Percentiles rank a stretch among this genome's conserved stretches.
Conservation (phyloP, 2,113 vertebrate genomes). For the mouse (Mus musculus) region DNA sequence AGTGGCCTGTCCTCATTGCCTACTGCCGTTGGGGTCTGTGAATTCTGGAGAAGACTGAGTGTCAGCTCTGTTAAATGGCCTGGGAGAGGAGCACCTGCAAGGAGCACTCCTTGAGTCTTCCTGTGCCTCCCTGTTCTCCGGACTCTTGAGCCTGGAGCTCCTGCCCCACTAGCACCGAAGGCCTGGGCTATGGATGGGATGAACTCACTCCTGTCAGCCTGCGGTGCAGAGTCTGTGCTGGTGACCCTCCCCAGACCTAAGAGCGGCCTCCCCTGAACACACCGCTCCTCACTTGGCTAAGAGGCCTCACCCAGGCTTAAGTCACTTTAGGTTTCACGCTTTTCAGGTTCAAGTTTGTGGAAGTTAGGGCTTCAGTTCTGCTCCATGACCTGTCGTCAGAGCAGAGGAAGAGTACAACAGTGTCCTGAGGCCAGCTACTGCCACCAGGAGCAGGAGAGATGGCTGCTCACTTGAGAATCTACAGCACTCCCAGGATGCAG, state of each 20-base stretch:
- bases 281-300: neutral
- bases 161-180: neutral
- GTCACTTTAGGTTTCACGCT: too few relatives aligned
- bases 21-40: neutral
- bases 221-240: neutral
- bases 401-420: neutral
- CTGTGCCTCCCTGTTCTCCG: neutral
- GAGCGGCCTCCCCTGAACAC: neutral
- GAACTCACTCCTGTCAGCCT: neutral
- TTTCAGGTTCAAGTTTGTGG: neutral
- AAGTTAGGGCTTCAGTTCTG: neutral
- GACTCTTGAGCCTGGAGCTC: neutral
- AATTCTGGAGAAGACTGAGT: neutral
- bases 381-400: neutral
- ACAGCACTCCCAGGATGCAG: rapidly evolving
- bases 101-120: neutral
- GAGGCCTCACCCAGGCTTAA: neutral
- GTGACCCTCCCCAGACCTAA: neutral
- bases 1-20: rapidly evolving
- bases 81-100: neutral
- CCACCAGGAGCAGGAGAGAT: neutral
- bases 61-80: neutral
- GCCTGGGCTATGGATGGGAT: neutral
- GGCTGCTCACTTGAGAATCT: neutral
- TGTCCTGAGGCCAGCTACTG: neutral